A percentile compares a stretch with the other conserved stretches of the same genome.
Conservation (phyloP, 2,113 vertebrate genomes). For the Aegithalos caudatus region DNA sequence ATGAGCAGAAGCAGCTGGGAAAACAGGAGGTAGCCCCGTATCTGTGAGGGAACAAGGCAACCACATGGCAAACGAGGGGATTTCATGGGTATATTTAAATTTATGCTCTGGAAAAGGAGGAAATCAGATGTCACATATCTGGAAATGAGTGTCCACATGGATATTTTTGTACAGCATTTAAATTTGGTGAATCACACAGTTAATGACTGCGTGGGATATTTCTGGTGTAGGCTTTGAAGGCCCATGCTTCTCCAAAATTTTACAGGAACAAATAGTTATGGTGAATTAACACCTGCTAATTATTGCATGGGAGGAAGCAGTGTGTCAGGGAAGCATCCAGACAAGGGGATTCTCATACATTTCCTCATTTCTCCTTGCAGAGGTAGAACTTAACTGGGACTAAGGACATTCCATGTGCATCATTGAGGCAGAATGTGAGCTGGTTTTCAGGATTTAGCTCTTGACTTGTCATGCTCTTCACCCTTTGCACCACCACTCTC, state of each 20-base stretch:
- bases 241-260: not conserved
- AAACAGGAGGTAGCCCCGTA: not conserved
- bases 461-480: not conserved
- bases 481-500: not conserved
- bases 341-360: not conserved
- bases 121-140: not conserved
- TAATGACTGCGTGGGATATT: not conserved
- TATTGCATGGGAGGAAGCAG: not conserved
- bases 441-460: not conserved
- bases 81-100: not conserved
- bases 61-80: not conserved
- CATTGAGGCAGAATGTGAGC: not conserved
- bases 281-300: not conserved
- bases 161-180: not conserved
- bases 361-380: not conserved
- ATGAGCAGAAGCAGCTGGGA: not conserved
- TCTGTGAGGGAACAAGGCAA: not conserved
- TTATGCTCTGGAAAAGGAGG: not conserved
- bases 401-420: not conserved
- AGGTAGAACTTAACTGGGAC: not conserved
- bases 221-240: slow-evolving; percentile 11
- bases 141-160: not conserved
- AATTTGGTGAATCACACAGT: not conserved
- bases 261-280: not conserved
- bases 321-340: not conserved